Percentiles rank a stretch among this genome's conserved stretches.
phyloP scores from a whole-genome alignment of 2,797 vertebrate species.

The Ammospiza maritima region DNA sequence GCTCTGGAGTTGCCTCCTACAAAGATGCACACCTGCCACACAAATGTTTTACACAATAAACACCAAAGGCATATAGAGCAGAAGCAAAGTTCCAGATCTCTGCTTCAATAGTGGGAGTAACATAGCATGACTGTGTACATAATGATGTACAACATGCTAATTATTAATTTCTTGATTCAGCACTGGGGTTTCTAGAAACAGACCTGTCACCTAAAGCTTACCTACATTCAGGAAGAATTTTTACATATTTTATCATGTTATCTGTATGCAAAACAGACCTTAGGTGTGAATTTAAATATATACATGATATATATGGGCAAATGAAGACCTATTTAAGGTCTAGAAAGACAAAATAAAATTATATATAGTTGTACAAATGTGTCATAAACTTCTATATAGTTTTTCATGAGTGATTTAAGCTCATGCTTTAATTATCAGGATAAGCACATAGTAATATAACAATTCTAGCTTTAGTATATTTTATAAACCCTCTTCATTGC shows the following conservation, averaged over 20 bases:
- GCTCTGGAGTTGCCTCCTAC: not conserved
- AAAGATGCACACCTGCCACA: not conserved
- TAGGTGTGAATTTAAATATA: not conserved
- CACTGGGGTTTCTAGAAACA: not conserved
- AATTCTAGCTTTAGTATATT: not conserved
- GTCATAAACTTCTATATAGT: not conserved
- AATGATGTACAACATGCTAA: not conserved
- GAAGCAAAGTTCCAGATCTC: not conserved
- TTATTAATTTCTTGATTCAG: not conserved
- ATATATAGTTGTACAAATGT: not conserved
- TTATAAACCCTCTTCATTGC: not conserved
- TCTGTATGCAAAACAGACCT: not conserved
- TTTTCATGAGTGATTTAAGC: not conserved
- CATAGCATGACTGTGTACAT: not conserved
- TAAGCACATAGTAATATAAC: not conserved
- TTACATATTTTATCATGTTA: not conserved
- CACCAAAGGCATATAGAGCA: not conserved
- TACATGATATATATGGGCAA: not conserved
- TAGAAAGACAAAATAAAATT: not conserved
- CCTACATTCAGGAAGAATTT: not conserved
- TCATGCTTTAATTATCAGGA: not conserved
- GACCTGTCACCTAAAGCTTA: not conserved
- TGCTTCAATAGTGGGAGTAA: not conserved
- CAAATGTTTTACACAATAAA: not conserved
- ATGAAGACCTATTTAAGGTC: not conserved